Base-by-base conservation (phyloP, 2,797 vertebrate species). In the Brotula barbata region DNA sequence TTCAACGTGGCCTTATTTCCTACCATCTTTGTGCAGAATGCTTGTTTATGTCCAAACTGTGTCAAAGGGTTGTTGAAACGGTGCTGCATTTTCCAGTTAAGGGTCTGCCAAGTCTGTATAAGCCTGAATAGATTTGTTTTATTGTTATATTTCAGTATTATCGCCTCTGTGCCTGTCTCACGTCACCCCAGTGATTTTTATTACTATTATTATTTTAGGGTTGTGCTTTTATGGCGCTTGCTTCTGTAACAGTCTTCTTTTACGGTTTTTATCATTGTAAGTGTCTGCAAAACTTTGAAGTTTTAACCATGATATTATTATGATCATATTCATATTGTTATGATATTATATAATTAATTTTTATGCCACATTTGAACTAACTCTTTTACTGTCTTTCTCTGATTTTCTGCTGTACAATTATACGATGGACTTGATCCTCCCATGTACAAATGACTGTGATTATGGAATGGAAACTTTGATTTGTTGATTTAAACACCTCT, bases 201-300 rank as follows among this genome's bases (percentile, higher is more conserved):
- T 46, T 42, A 19, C 64, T 55, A 61, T 60, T 73, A 65, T 65
- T 22, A 12, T 12, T 58, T 52, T 59, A 63, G 52, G 20, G 17
- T 17, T 1, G 22, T 23, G n/a, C 12, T 42, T 61, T 65, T 55
- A 62, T 50, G 6, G 20, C 25, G 15, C 36, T 41, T 7, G 28
- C 41, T 15, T 15, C 31, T 44, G 15, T 44, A 31, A 16, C 16
- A 19, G 21, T 13, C 11, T 19, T 22, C 14, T 52, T 31, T 58
- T 15, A n/a, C n/a, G 11, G n/a, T 21, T 63, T 43, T 52, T 39
- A 28, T 58, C 15, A 25, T 61, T 13, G 12, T n/a, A 14, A 1
- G 12, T n/a, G n/a, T n/a, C n/a, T n/a, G n/a, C n/a, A n/a, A n/a
- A n/a, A n/a, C n/a, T n/a, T n/a, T n/a, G n/a, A n/a, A n/a, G n/a